These are phyloP conservation scores for Hyperopisus bebe DNA, from an alignment of 2,113 vertebrate genomes.

Conservation along the genomic window DNA sequence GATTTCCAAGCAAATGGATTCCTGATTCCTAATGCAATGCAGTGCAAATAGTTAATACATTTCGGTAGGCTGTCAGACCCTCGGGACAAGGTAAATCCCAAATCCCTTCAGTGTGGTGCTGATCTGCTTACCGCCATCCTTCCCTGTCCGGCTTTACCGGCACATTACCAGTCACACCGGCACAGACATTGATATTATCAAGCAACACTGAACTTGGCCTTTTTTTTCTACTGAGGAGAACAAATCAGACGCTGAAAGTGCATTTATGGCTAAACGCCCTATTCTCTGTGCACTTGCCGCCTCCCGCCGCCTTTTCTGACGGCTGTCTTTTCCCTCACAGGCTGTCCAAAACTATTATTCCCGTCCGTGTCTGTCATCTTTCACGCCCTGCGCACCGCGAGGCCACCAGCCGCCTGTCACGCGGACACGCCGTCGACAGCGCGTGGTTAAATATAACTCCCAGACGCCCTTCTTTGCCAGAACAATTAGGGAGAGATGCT, in stretches of 20 bases:
- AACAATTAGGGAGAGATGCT: slow-evolving; percentile 23
- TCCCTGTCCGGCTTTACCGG: not conserved
- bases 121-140: not conserved
- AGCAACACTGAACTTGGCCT: not conserved
- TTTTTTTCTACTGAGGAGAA: not conserved
- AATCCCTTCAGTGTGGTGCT: not conserved
- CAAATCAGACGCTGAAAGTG: not conserved
- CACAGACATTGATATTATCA: not conserved
- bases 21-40: not conserved
- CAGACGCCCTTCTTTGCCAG: slow-evolving; percentile 15
- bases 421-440: slow-evolving; percentile 22
- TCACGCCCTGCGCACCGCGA: not conserved
- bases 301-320: not conserved
- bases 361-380: slow-evolving; percentile 12
- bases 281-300: not conserved
- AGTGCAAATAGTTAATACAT: not conserved
- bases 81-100: not conserved
- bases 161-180: not conserved
- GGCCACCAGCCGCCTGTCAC: slow-evolving; percentile 13
- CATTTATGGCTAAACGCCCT: not conserved
- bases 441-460: slow-evolving; percentile 26
- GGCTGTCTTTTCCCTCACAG: not conserved
- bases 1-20: not conserved
- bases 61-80: not conserved
- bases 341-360: not conserved